phyloP scores from a whole-genome alignment of 2,888 invertebrate genomes.

The Caenorhabditis sp. region DNA sequence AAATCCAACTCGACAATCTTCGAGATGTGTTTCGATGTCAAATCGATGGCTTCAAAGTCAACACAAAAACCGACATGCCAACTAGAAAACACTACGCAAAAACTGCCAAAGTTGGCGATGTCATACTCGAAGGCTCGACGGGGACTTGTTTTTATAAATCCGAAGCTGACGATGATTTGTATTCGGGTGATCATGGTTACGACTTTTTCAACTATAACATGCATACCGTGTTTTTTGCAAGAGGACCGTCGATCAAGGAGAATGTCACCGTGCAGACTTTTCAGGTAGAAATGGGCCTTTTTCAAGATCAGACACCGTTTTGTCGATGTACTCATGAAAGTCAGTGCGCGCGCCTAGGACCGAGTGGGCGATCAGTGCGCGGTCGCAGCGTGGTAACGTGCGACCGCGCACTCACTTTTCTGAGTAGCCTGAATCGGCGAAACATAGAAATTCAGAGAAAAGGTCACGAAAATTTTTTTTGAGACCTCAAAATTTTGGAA shows the following conservation, averaged over 20 bases:
- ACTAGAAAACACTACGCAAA: slow-evolving; percentile 57
- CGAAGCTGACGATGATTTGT: slow-evolving; percentile 39
- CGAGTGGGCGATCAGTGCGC: too few relatives aligned
- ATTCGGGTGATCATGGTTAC: slow-evolving; percentile 64
- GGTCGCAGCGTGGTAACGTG: too few relatives aligned
- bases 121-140: slow-evolving; percentile 59
- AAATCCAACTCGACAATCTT: slow-evolving; percentile 32
- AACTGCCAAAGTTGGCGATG: slow-evolving; percentile 57
- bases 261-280: slow-evolving; percentile 45
- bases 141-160: slow-evolving; percentile 60
- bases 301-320: too few relatives aligned
- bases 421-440: too few relatives aligned
- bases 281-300: too few relatives aligned
- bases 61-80: slow-evolving; percentile 54
- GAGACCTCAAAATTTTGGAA: too few relatives aligned
- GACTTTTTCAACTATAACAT: slow-evolving; percentile 58
- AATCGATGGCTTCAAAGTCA: slow-evolving; percentile 47
- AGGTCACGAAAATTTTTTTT: too few relatives aligned
- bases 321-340: too few relatives aligned
- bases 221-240: slow-evolving; percentile 66
- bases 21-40: slow-evolving; percentile 55
- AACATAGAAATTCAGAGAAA: too few relatives aligned
- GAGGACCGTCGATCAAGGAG: slow-evolving; percentile 61
- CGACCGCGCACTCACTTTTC: too few relatives aligned
- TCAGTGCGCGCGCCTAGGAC: too few relatives aligned